Evolutionary conservation across 1,140 invertebrate genomes (phyloP), one percentile per base, ranked within the genome.

Genomic region (Ladona fulva): DNA sequence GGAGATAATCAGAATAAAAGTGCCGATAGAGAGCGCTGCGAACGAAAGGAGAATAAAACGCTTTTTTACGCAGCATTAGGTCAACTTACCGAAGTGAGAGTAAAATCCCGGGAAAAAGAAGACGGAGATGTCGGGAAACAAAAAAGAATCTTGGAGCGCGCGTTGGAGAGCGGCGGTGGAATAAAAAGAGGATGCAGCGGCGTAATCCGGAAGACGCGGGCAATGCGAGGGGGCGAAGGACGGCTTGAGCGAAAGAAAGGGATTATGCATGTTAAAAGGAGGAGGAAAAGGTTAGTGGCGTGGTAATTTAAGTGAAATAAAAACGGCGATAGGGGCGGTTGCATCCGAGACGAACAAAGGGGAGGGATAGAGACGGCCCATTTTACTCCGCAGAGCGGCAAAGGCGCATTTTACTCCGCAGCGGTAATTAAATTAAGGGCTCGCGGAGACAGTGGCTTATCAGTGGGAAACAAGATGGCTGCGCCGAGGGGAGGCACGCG

Each of bases 361-460:
- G 29, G 29, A 37, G 29, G 52, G 52, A 66, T 66, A 66, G 52
- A 12, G 52, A 1, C 52, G 52, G 52, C 52, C 52, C 52, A 66
- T 66, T 66, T 66, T 66, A 66, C 52, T 66, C 52, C n/a, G 52
- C 52, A 66, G 52, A 66, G 12, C 52, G n/a, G 52, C 52, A 66
- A 66, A 66, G 52, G 52, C 52, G 52, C 52, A 66, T 66, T 66
- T 66, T 66, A 66, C 52, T 66, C 52, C 52, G 52, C 52, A 66
- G 52, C 52, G 52, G 52, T 66, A 66, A 66, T 66, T 66, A 66
- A 66, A 66, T 66, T 66, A 66, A 66, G 52, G 52, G 52, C 52
- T 66, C n/a, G 52, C 5, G 52, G 52, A 66, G 52, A 66, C 52
- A 66, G 52, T 66, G 52, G 52, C 52, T 66, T 12, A 66, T 66